Evolutionary conservation across 2,888 invertebrate species (phyloP), one percentile per base, ranked within the genome.

Genomic region (Cremastobaeus sp.): DNA sequence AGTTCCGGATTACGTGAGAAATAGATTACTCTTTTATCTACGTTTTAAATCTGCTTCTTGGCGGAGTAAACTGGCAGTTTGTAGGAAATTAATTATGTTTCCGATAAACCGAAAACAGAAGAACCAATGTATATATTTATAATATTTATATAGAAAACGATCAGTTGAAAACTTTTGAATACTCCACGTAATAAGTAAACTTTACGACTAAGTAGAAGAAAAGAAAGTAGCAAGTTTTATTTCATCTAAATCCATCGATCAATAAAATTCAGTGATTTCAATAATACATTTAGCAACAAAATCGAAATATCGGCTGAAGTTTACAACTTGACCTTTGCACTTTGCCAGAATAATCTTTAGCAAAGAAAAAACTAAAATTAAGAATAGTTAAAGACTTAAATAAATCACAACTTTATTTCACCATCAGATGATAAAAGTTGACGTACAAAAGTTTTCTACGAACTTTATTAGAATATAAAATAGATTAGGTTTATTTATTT

Each of bases 31-130:
- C 28, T n/a, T 35, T 52, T 52, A 14, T 35, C 52, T 39, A 25
- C 21, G 37, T 32, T 28, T 9, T 20, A 34, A 17, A 34, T 12
- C 12, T 50, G 6, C 4, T 18, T 39, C 62, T 77, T 43, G 72
- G 69, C 76, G 75, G 76, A 74, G 74, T 71, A 69, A 17, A 18
- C 18, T 21, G 66, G 78, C n/a, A 74, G 77, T 71, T 71, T 77
- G 73, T 72, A 77, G 79, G 79, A 83, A 84, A 82, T 82, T 81
- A 84, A 84, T 84, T 84, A 84, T 77, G 79, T 78, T 78, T 69
- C 76, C 81, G 81, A 83, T 82, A 78, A 79, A 77, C 81, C 79
- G 79, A 81, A 81, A 82, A 83, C 79, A 81, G 81, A 76, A 78
- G 75, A 76, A 79, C 78, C 35, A 21, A 35, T 35, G 5, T 14